Evolutionary conservation across 2,888 invertebrate genomes (phyloP), one percentile per base, ranked within the genome.

Genomic region (Dorcus hopei): DNA sequence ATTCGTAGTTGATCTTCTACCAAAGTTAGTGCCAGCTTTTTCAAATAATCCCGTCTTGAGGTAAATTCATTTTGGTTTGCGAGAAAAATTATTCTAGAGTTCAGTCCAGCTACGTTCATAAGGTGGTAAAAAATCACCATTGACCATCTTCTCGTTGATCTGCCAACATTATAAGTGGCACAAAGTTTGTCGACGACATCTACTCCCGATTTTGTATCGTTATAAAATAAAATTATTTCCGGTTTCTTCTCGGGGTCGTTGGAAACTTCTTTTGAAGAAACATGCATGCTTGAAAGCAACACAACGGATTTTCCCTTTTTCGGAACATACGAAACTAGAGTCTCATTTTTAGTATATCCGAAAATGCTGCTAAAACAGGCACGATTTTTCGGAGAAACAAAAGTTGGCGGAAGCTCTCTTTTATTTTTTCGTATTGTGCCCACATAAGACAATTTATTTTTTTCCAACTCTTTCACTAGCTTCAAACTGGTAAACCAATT

Each of bases 291-390:
- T 11, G 43, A 51, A 11, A 50, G 14, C 14, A 56, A 43, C 26
- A 56, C 43, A 16, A 50, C 55, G 39, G 49, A 42, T 50, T 41
- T 50, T 38, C 50, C 38, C 33, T 67, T 66, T 64, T 65, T 68
- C 65, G 65, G 64, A 66, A 65, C 61, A 63, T 62, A 65, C 62
- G 61, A 62, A 67, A 68, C 69, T 63, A 69, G 66, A 65, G 66
- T 61, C 57, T 61, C 63, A 61, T 67, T 59, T 58, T 63, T 64
- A 65, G 64, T 59, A 38, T 41, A 58, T 4, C 54, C 61, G 58
- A 63, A 64, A 43, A 61, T 51, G 23, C 41, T 57, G 16, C 43
- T 51, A 41, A 42, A 43, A 57, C 16, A 4, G 40, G 50, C 52
- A 33, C 61, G 51, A 9, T 42, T 45, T 54, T 54, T 59, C 52